Evolutionary conservation across 2,888 invertebrate genomes (phyloP).

Genomic region (Phyto melanocephala): DNA sequence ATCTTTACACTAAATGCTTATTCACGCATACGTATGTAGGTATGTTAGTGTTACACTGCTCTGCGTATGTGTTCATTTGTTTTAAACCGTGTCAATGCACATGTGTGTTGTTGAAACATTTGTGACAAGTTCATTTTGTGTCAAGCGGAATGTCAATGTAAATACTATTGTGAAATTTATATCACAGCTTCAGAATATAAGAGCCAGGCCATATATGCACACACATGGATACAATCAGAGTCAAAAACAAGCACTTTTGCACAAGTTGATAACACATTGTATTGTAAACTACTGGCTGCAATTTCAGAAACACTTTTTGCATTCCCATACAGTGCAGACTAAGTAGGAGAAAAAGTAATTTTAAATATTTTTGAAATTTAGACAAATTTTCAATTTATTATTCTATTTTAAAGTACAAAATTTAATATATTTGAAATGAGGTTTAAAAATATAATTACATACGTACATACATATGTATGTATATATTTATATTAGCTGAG

Average conservation of each 20-base stretch:
- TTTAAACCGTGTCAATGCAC: neutral
- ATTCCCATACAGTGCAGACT: neutral
- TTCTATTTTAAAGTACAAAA: too few species aligned
- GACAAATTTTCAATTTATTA: too few species aligned
- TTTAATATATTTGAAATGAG: too few species aligned
- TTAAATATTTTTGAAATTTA: neutral
- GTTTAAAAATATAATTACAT: too few species aligned
- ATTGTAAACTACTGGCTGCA: neutral
- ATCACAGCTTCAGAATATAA: conserved; percentile 3
- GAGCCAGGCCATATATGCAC: neutral
- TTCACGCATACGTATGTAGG: neutral
- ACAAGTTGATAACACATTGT: neutral
- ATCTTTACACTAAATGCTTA: too few species aligned
- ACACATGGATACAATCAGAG: neutral
- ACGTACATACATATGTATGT: too few species aligned
- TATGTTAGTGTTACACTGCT: neutral
- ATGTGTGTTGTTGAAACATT: conserved; percentile 31
- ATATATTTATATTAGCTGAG: too few species aligned
- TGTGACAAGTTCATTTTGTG: conserved; percentile 53
- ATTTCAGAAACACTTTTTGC: neutral
- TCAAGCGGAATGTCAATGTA: conserved; percentile 51
- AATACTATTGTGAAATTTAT: conserved; percentile 46
- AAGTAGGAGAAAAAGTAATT: neutral
- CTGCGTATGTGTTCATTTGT: neutral
- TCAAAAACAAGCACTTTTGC: neutral